Evolutionary conservation across 2,888 invertebrate genomes (phyloP), one percentile per base, ranked within the genome.

Genomic region (Scelioninae gen. 1): DNA sequence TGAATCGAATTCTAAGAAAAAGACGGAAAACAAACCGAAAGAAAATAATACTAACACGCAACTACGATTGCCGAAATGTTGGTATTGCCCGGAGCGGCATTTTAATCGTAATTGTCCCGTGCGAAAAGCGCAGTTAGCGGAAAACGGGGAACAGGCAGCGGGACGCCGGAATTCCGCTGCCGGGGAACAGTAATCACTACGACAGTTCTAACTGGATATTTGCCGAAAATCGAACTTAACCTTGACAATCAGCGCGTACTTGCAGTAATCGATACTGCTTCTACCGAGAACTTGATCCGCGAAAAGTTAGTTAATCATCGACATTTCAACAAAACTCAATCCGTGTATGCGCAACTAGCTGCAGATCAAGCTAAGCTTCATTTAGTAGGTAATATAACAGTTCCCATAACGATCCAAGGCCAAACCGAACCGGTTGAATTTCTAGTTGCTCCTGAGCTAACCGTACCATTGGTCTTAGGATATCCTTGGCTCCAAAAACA

Each of bases 401-500:
- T 23, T 23, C 23, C 23, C 23, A 4, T 23, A 23, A 23, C 23
- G 4, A 47, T 13, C 4, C 55, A 23, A 32, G 55, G 9, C 0
- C 0, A 8, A 31, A 29, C 10, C 10, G n/a, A 23, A 23, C 4
- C 23, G 23, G 4, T 23, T 23, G 23, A 23, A 4, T 23, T 23
- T 23, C 23, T 23, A 11, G 10, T 31, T 0, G 31, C 51, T 0
- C 60, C 34, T 0, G 29, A 72, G 0, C 34, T 72, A 5, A 9
- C n/a, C 0, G 51, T 60, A 8, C 60, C 60, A 4, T 0, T 51
- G 0, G 0, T 72, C 0, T 7, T 72, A 0, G 71, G 60, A 11
- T 60, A 72, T 8, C 38, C 60, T 0, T 60, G 60, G 71, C 38
- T 71, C 0, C 23, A 23, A 9, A n/a, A 5, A 8, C n/a, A 58